A percentile compares a stretch with the other conserved stretches of the same genome.
Conservation (phyloP, 1,140 invertebrate genomes). For the Trichonephila clavipes region DNA sequence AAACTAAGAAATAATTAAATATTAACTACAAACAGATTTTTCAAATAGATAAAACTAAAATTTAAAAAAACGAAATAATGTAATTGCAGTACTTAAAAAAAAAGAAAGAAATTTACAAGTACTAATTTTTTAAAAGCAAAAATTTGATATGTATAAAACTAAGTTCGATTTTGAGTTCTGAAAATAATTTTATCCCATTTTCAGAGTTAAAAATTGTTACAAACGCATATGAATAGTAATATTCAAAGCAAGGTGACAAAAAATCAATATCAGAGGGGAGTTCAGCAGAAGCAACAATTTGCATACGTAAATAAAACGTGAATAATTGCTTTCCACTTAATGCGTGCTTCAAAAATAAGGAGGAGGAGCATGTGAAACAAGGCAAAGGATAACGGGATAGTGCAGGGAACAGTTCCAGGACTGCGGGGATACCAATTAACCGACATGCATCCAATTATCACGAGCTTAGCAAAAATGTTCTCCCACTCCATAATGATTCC, state of each 20-base stretch:
- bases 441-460: slow-evolving; percentile 38
- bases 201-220: too few species aligned
- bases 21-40: too few species aligned
- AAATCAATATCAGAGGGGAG: background rate
- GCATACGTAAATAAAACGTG: background rate
- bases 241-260: background rate
- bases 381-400: background rate
- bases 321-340: background rate
- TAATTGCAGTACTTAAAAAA: too few species aligned
- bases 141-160: too few species aligned
- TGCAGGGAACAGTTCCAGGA: background rate
- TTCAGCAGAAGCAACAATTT: background rate
- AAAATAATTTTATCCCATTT: too few species aligned
- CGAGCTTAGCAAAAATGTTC: slow-evolving; percentile 16
- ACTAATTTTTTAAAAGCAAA: too few species aligned
- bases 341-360: slow-evolving; percentile 16
- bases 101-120: too few species aligned
- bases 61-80: too few species aligned
- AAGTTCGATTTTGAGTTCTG: too few species aligned
- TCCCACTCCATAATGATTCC: slow-evolving; percentile 26
- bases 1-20: too few species aligned
- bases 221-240: background rate
- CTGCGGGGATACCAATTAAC: slow-evolving; percentile 37
- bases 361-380: background rate
- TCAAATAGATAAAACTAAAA: too few species aligned